Percentiles rank a stretch among this genome's conserved stretches.
Evolutionary conservation across 2,113 vertebrate genomes (phyloP).

Genomic region (Brevimyrus niger): DNA sequence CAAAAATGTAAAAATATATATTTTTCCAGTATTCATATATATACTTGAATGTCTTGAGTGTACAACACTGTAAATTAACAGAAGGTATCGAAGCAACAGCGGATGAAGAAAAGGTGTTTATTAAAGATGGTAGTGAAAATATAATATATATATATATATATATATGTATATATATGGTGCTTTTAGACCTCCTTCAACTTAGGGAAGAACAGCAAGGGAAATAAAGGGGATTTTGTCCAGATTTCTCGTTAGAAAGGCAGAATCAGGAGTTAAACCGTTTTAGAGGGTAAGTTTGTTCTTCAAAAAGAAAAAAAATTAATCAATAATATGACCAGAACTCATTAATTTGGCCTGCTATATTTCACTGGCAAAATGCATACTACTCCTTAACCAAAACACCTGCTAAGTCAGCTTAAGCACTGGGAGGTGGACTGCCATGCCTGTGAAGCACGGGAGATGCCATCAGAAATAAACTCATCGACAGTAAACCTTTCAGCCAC

Average conservation of each 20-base stretch:
- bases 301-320: not conserved
- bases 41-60: not conserved
- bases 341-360: not conserved
- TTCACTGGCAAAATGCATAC: not conserved
- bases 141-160: not conserved
- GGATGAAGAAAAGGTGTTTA: not conserved
- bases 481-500: not conserved
- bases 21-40: not conserved
- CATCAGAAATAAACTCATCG: not conserved
- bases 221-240: not conserved
- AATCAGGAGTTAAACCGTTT: not conserved
- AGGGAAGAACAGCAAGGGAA: not conserved
- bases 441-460: not conserved
- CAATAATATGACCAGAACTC: not conserved
- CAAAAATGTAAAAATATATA: not conserved
- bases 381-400: not conserved
- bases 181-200: not conserved
- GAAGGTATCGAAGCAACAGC: not conserved
- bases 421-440: not conserved
- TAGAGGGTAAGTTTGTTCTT: not conserved
- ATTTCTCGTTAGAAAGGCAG: not conserved
- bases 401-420: not conserved
- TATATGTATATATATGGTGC: not conserved
- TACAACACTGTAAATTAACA: not conserved
- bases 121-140: not conserved